A percentile compares a stretch with the other conserved stretches of the same genome.
Conservation (phyloP, 2,797 vertebrate genomes). For the Gobionotothen gibberifrons region DNA sequence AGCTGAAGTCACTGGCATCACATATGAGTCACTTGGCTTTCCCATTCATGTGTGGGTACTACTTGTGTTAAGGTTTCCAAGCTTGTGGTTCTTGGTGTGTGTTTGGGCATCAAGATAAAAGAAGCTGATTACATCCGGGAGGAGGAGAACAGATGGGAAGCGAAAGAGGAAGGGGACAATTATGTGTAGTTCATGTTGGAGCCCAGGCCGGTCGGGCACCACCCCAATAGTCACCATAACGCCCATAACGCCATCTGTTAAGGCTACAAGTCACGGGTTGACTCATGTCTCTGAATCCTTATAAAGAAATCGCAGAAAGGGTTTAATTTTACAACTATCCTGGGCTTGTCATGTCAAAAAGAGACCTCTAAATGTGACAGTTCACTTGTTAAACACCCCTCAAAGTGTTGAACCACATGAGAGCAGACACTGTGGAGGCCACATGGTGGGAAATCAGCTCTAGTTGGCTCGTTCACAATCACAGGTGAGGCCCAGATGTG, state of each 20-base stretch:
- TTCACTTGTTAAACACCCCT: not conserved
- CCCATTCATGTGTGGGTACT: constrained; percentile 23
- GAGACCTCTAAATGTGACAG: not conserved
- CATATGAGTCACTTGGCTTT: constrained; percentile 38
- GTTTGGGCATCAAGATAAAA: constrained; percentile 68
- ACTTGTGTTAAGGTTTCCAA: not conserved
- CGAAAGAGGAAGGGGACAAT: constrained; percentile 70
- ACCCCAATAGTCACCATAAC: constrained; percentile 36
- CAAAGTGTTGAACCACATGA: not conserved
- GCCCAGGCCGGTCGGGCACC: constrained; percentile 35
- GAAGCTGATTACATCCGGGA: constrained; percentile 58
- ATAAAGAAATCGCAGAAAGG: not conserved
- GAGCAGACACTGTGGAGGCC: not conserved
- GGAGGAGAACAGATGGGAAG: constrained; percentile 60
- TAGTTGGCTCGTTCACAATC: constrained; percentile 10
- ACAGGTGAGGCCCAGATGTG: constrained; percentile 40
- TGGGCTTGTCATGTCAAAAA: not conserved
- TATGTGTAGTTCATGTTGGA: constrained; percentile 59
- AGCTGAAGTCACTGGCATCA: constrained; percentile 35
- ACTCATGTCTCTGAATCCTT: constrained; percentile 16
- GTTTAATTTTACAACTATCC: not conserved
- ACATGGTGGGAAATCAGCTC: constrained; percentile 6
- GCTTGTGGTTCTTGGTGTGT: constrained; percentile 48
- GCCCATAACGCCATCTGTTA: constrained; percentile 50
- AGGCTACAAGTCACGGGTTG: constrained; percentile 14